These are phyloP conservation scores for Corella eumyota DNA, from an alignment of 23 tunicate genomes.

Conservation along the genomic window DNA sequence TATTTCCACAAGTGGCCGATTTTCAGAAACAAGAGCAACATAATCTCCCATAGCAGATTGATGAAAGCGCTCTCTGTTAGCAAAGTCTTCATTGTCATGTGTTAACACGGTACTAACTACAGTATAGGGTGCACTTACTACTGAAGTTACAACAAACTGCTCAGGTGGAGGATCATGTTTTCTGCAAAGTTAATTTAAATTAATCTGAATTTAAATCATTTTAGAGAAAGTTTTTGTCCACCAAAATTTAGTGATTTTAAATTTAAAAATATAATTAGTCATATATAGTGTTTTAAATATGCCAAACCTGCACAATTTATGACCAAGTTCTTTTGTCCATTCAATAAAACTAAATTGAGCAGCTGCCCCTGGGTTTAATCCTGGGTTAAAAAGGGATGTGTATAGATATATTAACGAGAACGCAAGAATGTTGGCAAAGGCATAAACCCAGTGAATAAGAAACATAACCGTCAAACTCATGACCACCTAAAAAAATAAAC, in stretches of 20 bases:
- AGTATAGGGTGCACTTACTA: constrained; percentile 25
- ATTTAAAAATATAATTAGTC: too few species aligned
- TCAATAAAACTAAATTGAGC: constrained; percentile 50
- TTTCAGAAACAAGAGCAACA: constrained; percentile 44
- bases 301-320: constrained; percentile 22
- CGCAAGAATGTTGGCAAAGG: constrained; percentile 78
- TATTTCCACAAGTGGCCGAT: too few species aligned
- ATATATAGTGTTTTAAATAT: too few species aligned
- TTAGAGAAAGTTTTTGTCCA: too few species aligned
- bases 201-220: too few species aligned
- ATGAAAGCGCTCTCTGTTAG: constrained; percentile 71
- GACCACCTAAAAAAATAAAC: constrained; percentile 23
- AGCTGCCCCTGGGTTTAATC: constrained; percentile 77
- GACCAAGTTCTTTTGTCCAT: constrained; percentile 30
- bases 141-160: constrained; percentile 30
- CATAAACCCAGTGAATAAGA: constrained; percentile 89
- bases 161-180: constrained; percentile 33
- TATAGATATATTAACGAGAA: constrained; percentile 61
- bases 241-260: too few species aligned
- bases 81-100: constrained; percentile 79
- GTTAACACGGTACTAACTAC: constrained; percentile 65
- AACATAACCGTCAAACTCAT: constrained; percentile 76
- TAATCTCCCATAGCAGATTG: constrained; percentile 81
- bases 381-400: constrained; percentile 62
- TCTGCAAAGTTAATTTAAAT: constrained; percentile 18